Evolutionary conservation across 2,113 vertebrate species (phyloP).

Genomic region (Odobenus rosmarus): DNA sequence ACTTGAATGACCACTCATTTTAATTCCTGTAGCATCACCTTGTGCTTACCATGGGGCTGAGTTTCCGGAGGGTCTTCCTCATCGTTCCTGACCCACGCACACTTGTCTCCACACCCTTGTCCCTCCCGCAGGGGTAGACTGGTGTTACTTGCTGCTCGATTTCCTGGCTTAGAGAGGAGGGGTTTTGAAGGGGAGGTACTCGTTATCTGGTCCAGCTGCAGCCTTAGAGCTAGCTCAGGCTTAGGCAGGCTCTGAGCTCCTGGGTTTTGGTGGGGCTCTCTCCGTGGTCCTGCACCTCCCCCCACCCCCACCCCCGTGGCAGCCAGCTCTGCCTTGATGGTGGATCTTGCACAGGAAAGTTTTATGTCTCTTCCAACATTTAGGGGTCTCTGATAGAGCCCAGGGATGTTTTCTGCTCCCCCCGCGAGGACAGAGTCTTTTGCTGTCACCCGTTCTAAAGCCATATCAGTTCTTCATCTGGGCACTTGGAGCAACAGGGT

Average conservation of each 20-base stretch:
- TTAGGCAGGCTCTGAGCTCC: background rate
- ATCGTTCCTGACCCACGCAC: background rate
- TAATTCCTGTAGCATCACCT: rapidly evolving
- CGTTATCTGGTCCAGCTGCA: background rate
- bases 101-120: background rate
- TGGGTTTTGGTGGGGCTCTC: background rate
- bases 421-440: background rate
- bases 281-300: background rate
- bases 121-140: background rate
- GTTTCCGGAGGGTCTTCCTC: background rate
- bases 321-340: background rate
- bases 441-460: background rate
- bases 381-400: background rate
- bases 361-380: no score
- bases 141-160: background rate
- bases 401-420: background rate
- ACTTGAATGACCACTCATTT: rapidly evolving
- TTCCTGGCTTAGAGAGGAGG: background rate
- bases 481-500: background rate
- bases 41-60: rapidly evolving
- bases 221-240: background rate
- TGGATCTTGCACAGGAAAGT: background rate
- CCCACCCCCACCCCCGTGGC: background rate
- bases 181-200: rapidly evolving
- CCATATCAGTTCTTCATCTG: background rate